Conservation (phyloP, 2,113 vertebrate species). For the Microtus ochrogaster region DNA sequence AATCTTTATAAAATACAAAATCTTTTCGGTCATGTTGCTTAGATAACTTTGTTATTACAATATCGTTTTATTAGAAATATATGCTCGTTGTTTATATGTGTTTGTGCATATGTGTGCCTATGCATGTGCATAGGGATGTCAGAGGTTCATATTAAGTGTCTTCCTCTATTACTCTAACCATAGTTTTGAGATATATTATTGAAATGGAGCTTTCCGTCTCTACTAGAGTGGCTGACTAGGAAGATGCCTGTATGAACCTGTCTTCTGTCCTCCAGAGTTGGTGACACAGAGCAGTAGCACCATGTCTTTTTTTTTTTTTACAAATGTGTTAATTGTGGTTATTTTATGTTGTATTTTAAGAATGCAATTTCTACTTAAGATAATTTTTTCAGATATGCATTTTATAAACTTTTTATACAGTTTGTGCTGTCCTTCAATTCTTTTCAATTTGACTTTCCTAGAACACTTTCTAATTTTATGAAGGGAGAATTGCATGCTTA, state of each 20-base stretch:
- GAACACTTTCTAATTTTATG: not conserved
- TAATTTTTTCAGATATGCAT: not conserved
- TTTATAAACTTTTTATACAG: not conserved
- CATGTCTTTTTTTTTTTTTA: not conserved
- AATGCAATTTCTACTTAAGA: not conserved
- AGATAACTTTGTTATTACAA: not conserved
- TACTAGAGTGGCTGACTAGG: not conserved
- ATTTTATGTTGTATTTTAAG: not conserved
- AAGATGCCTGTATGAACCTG: not conserved
- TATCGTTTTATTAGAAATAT: not conserved
- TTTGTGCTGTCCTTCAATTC: not conserved
- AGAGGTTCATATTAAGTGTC: not conserved
- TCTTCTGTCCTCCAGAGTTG: not conserved
- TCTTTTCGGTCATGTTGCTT: not conserved
- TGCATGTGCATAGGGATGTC: not conserved
- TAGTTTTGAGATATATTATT: not conserved
- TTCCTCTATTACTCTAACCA: not conserved
- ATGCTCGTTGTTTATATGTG: not conserved
- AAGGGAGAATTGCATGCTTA: not conserved
- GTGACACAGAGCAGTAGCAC: not conserved
- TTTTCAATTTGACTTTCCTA: not conserved
- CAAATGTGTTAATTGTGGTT: not conserved
- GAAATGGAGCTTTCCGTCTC: not conserved
- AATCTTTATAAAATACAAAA: not conserved
- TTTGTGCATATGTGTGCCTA: not conserved